Base-by-base conservation (phyloP, 2,888 invertebrate genomes). In the Tholera decimalis region DNA sequence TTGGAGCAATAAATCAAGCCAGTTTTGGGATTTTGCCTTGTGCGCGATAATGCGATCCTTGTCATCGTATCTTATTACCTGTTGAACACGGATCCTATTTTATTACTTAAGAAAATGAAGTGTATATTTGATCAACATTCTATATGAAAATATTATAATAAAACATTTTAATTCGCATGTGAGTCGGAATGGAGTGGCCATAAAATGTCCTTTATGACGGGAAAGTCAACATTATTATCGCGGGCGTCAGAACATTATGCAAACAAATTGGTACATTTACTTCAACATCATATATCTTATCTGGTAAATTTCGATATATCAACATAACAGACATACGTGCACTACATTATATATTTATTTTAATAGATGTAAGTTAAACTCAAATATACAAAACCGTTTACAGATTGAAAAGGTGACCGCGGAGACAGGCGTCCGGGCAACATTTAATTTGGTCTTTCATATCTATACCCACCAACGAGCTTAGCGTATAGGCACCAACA, bases 31-130 rank as follows among this genome's bases (percentile, higher is more conserved):
- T 90, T 89, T 82, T 83, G 84, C 87, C 83, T 86, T 87, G 84
- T 82, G 83, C 83, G 88, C 86, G 89, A 89, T 91, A 91, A 91
- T 87, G 83, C 85, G 88, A 89, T 89, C 89, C 89, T 88, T 89
- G 88, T 90, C 89, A 89, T 89, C 89, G 86, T 89, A 88, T 89
- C 88, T 90, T 90, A 91, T 91, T 89, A 91, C 91, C 88, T 91
- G 91, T 92, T 92, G 90, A 90, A 89, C 87, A 87, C 58, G 83
- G 84, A 82, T 83, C 83, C 85, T 83, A 87, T 88, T 85, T 85
- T 85, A 84, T 85, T 84, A 85, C 79, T 81, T 80, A 72, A 74
- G 77, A 76, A 83, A 84, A 85, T 82, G 61, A 83, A 82, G 78
- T 81, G 71, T 54, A 30, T 63, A 56, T 71, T 77, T 71, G 43